Conservation (phyloP, 2,113 vertebrate species). For the Gavia stellata region DNA sequence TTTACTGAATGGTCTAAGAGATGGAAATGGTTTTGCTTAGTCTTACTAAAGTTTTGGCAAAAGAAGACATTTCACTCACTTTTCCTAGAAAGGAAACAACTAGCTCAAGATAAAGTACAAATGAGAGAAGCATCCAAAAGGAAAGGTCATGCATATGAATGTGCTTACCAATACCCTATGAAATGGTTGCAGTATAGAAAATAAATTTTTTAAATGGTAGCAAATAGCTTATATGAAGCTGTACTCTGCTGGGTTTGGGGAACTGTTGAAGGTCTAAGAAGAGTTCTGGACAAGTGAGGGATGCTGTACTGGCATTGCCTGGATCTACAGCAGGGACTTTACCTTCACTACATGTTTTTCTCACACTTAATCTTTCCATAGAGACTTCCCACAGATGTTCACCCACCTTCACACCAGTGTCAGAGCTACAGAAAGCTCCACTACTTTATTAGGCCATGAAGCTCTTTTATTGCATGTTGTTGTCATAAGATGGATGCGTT, state of each 20-base stretch:
- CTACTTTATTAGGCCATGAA: not conserved
- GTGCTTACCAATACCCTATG: not conserved
- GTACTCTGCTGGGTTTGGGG: not conserved
- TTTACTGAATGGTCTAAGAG: not conserved
- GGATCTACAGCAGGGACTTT: not conserved
- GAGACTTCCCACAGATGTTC: not conserved
- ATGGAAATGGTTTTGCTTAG: not conserved
- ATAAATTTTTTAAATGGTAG: fast-evolving
- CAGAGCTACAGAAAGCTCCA: not conserved
- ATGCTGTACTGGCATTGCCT: not conserved
- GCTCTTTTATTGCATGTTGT: not conserved
- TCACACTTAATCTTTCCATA: not conserved
- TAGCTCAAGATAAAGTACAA: not conserved
- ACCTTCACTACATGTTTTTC: not conserved
- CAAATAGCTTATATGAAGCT: not conserved
- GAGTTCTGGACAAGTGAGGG: not conserved
- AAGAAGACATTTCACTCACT: not conserved
- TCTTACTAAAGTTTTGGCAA: slow-evolving; percentile 1
- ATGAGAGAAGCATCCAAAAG: not conserved
- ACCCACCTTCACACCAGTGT: not conserved
- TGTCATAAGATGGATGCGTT: not conserved
- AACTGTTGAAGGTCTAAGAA: not conserved
- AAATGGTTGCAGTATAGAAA: not conserved
- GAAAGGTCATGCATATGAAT: not conserved
- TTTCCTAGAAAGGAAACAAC: slow-evolving; percentile 6